phyloP scores from a whole-genome alignment of 2,888 invertebrate genomes.

The Volucella inanis region DNA sequence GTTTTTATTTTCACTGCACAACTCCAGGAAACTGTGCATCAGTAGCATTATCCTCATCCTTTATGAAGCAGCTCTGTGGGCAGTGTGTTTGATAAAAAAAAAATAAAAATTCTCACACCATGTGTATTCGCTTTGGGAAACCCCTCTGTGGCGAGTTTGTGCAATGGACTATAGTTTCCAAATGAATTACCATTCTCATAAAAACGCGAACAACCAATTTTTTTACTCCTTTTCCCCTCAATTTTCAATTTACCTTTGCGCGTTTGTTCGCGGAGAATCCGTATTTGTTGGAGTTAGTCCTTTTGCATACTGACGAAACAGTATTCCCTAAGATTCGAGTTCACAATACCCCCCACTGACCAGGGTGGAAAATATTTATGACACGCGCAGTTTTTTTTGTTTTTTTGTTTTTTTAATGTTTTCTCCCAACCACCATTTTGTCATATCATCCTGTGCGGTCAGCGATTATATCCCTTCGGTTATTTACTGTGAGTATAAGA shows the following conservation, averaged over 20 bases:
- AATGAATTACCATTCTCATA: conserved; percentile 7
- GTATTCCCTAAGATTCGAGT: conserved; percentile 39
- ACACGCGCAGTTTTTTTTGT: conserved; percentile 3
- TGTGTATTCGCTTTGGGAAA: too few relatives aligned
- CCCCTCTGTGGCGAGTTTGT: not conserved
- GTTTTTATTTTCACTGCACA: too few relatives aligned
- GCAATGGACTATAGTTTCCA: conserved; percentile 12
- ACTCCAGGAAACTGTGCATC: too few relatives aligned
- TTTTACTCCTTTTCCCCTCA: too few relatives aligned
- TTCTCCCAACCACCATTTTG: not conserved
- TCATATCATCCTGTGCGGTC: conserved; percentile 12
- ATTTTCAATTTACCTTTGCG: too few relatives aligned
- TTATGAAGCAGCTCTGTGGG: too few relatives aligned
- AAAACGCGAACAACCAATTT: not conserved
- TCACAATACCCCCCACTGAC: not conserved
- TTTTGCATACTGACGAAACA: not conserved
- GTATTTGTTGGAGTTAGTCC: too few relatives aligned
- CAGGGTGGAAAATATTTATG: conserved; percentile 41
- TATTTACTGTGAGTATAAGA: conserved; percentile 41
- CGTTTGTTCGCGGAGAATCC: too few relatives aligned
- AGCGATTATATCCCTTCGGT: conserved; percentile 48
- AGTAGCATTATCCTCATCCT: too few relatives aligned
- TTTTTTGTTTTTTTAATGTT: not conserved
- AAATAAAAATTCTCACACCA: too few relatives aligned
- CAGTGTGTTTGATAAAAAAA: too few relatives aligned